Percentiles rank a stretch among this genome's conserved stretches.
Conservation (phyloP, 2,888 invertebrate genomes). For the Xylophagus ater region DNA sequence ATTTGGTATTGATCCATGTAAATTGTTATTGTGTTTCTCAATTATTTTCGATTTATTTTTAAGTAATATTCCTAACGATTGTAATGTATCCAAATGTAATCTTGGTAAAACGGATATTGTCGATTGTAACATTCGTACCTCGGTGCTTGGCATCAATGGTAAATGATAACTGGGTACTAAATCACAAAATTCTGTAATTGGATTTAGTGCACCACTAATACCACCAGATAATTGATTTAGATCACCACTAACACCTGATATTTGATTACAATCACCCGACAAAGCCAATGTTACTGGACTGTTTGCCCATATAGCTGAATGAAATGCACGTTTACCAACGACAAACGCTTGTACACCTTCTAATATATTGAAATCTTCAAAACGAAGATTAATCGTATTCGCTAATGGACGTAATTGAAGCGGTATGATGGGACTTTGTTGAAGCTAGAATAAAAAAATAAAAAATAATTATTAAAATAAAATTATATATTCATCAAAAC, state of each 20-base stretch:
- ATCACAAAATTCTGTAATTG: constrained; percentile 73
- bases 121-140: constrained; percentile 60
- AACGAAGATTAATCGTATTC: constrained; percentile 58
- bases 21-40: constrained; percentile 36
- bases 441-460: constrained; percentile 41
- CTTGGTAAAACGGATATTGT: constrained; percentile 64
- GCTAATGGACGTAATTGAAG: constrained; percentile 58
- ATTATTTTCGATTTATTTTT: constrained; percentile 44
- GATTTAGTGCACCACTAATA: constrained; percentile 56
- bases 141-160: constrained; percentile 44
- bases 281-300: constrained; percentile 58
- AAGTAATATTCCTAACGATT: constrained; percentile 53
- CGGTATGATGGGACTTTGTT: constrained; percentile 58
- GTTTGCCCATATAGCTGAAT: constrained; percentile 61
- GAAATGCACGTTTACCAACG: constrained; percentile 61
- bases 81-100: constrained; percentile 62
- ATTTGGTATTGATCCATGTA: constrained; percentile 39
- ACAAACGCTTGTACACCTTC: constrained; percentile 45
- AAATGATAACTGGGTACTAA: constrained; percentile 59
- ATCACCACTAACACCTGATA: constrained; percentile 41
- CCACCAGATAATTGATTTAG: constrained; percentile 51
- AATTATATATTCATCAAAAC: background rate
- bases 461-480: background rate
- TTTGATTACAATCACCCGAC: constrained; percentile 47
- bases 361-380: constrained; percentile 59